Evolutionary conservation across 2,888 invertebrate genomes (phyloP), one percentile per base, ranked within the genome.

Genomic region (Dimorphilus gyrociliatus): DNA sequence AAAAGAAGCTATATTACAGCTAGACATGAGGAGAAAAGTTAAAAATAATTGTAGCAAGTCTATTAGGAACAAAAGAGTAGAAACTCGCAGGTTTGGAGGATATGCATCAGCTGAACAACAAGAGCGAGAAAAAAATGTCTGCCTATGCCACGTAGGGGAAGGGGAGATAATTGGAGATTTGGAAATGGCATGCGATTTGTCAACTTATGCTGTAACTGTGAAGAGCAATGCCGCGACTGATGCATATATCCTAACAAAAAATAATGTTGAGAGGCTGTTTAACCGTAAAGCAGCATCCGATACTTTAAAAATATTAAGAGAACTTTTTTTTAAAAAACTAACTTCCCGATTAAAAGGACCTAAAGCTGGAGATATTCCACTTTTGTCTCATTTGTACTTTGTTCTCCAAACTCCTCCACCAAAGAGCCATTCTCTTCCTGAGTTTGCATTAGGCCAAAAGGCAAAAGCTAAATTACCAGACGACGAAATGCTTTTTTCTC

Each of bases 251-350:
- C 45, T 60, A n/a, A 53, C 53, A 26, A 39, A 48, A 21, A 55
- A 56, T 35, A 60, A 56, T 35, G 49, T 49, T 32, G 59, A 57
- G 25, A 38, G 60, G 12, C 34, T 60, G 1, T 42, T 54, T 16
- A 41, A 48, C 7, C 45, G 44, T 19, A 45, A 47, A 29, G n/a
- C n/a, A n/a, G n/a, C n/a, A n/a, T n/a, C n/a, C n/a, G n/a, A n/a
- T n/a, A n/a, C n/a, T n/a, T n/a, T n/a, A n/a, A n/a, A n/a, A n/a
- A n/a, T n/a, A n/a, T n/a, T n/a, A n/a, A n/a, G n/a, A n/a, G n/a
- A n/a, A n/a, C n/a, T n/a, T n/a, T n/a, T n/a, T n/a, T n/a, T n/a
- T n/a, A n/a, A n/a, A n/a, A n/a, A n/a, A n/a, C n/a, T n/a, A n/a
- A n/a, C n/a, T n/a, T n/a, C n/a, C n/a, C n/a, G n/a, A n/a, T n/a